Percentiles rank a stretch among this genome's conserved stretches.
phyloP scores from a whole-genome alignment of 1,140 invertebrate genomes.

The Limonius californicus region DNA sequence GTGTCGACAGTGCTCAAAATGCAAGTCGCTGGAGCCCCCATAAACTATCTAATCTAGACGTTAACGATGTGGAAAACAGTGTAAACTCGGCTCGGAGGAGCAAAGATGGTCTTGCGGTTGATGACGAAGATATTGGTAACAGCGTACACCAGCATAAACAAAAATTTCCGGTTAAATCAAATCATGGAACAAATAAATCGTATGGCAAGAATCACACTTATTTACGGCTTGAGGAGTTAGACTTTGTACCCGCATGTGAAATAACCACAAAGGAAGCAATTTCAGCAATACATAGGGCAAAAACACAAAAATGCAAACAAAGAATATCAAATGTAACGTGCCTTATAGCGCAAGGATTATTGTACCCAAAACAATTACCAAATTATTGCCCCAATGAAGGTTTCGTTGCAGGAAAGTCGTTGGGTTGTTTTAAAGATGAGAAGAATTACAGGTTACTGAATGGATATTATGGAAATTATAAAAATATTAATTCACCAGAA shows the following conservation, averaged over 20 bases:
- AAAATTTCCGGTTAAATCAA: constrained; percentile 41
- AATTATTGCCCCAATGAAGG: constrained; percentile 71
- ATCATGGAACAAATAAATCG: constrained; percentile 40
- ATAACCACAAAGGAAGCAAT: constrained; percentile 77
- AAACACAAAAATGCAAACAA: constrained; percentile 82
- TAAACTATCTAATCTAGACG: constrained; percentile 18
- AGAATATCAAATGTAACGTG: constrained; percentile 82
- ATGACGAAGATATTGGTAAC: constrained; percentile 46
- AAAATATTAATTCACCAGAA: constrained; percentile 71
- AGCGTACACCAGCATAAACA: constrained; percentile 48
- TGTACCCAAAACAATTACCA: constrained; percentile 74
- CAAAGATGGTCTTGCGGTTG: constrained; percentile 23
- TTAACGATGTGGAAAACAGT: constrained; percentile 25
- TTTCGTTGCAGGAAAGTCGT: constrained; percentile 57
- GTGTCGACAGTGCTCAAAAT: constrained; percentile 54
- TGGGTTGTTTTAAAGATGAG: constrained; percentile 86
- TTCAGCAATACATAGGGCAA: constrained; percentile 84
- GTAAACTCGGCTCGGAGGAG: constrained; percentile 30
- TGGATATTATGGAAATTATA: constrained; percentile 74
- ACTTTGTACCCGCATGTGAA: constrained; percentile 75
- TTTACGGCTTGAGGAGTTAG: constrained; percentile 62
- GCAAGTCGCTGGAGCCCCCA: constrained; percentile 33
- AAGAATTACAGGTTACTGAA: constrained; percentile 71
- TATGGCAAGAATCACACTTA: constrained; percentile 42
- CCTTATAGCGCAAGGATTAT: constrained; percentile 64